Evolutionary conservation across 2,113 vertebrate species (phyloP).

Genomic region (Bungarus multicinctus): DNA sequence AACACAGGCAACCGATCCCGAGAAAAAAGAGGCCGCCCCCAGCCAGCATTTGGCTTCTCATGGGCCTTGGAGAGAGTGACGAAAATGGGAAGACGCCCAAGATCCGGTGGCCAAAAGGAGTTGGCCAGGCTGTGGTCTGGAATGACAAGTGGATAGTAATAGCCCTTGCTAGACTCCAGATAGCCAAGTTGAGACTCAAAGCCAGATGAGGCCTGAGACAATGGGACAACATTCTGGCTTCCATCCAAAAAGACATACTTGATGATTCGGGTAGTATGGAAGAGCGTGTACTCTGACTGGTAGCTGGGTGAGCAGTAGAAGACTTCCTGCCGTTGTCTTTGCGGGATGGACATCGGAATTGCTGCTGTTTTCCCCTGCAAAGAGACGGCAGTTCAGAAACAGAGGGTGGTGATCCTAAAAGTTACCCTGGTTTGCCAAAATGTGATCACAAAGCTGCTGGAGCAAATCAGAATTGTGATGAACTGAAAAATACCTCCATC

Average conservation of each 20-base stretch:
- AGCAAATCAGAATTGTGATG: not conserved
- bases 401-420: not conserved
- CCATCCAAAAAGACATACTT: slow-evolving; percentile 43
- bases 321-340: not conserved
- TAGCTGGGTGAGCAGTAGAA: not conserved
- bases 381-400: fast-evolving
- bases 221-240: slow-evolving; percentile 40
- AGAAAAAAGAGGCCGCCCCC: not conserved
- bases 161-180: not conserved
- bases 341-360: fast-evolving
- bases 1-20: slow-evolving; percentile 47
- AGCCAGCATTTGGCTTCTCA: fast-evolving
- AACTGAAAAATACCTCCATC: not conserved
- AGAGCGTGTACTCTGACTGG: not conserved
- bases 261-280: slow-evolving; percentile 37
- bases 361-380: not conserved
- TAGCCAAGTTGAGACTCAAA: fast-evolving
- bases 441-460: not conserved
- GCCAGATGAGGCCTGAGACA: fast-evolving
- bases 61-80: not conserved
- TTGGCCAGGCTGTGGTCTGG: not conserved
- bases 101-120: fast-evolving
- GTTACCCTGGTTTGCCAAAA: not conserved
- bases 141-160: not conserved
- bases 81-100: not conserved